These are phyloP conservation scores for Spea bombifrons DNA, from an alignment of 2,113 vertebrate species.

Conservation along the genomic window DNA sequence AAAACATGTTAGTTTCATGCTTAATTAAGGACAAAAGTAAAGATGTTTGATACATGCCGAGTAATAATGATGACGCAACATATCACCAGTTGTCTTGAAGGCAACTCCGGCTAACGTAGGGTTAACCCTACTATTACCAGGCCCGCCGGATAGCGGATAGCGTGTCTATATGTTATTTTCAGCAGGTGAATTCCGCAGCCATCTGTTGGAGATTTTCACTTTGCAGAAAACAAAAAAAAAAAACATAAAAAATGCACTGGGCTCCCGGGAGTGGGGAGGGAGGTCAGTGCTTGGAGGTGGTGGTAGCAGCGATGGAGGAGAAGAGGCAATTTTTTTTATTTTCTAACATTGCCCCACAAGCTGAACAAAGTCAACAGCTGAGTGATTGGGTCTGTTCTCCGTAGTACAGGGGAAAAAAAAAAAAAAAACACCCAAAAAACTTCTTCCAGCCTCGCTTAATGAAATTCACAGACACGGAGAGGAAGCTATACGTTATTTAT, in stretches of 20 bases:
- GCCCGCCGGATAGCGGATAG: not conserved
- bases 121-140: not conserved
- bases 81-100: no score
- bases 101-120: not conserved
- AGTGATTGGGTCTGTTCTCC: conserved; percentile 57
- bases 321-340: conserved; percentile 1
- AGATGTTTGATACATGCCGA: no score
- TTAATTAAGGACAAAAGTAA: no score
- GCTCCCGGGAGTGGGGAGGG: not conserved
- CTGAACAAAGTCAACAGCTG: conserved; percentile 55
- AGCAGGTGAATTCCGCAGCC: conserved; percentile 68
- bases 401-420: conserved; percentile 46
- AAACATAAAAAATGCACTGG: not conserved
- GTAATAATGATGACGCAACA: no score
- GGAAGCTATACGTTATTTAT: conserved; percentile 89
- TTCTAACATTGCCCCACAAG: conserved; percentile 48
- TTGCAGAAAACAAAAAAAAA: conserved; percentile 13
- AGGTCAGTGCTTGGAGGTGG: conserved; percentile 27
- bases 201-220: conserved; percentile 57
- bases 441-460: conserved; percentile 80
- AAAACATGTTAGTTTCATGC: no score
- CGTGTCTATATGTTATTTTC: conserved; percentile 5
- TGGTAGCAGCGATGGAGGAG: conserved; percentile 10
- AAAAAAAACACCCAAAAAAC: not conserved
- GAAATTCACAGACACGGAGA: conserved; percentile 84